phyloP scores from a whole-genome alignment of 2,888 invertebrate species.

The Drosophila emarginata region DNA sequence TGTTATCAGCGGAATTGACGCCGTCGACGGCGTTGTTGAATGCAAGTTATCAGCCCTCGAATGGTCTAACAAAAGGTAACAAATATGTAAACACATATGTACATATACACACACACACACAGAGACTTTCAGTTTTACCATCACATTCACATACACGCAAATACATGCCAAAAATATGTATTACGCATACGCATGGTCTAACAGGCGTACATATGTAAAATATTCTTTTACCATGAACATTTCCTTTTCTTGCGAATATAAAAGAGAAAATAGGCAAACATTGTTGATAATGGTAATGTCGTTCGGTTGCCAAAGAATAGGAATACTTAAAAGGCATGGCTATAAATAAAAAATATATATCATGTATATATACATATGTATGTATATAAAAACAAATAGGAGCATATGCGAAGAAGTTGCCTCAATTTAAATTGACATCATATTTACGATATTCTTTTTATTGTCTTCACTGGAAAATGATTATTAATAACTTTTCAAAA shows the following conservation, averaged over 20 bases:
- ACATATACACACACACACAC: background rate
- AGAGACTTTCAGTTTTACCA: background rate
- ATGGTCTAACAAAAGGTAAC: conserved; percentile 71
- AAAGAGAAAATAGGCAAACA: conserved; percentile 4
- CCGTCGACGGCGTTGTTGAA: conserved; percentile 79
- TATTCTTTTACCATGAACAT: conserved; percentile 2
- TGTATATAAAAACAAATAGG: background rate
- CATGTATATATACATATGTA: background rate
- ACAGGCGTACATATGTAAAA: conserved; percentile 19
- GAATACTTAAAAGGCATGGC: conserved; percentile 4
- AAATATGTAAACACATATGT: conserved; percentile 8
- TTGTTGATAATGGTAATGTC: conserved; percentile 20
- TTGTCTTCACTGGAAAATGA: background rate
- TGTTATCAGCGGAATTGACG: conserved; percentile 81
- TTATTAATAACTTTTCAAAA: background rate
- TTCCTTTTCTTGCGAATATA: background rate
- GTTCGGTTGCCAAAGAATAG: conserved; percentile 1
- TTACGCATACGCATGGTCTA: conserved; percentile 15
- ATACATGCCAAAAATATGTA: background rate
- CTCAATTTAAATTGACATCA: background rate
- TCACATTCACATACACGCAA: background rate
- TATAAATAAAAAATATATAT: conserved; percentile 4
- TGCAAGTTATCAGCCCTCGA: conserved; percentile 74
- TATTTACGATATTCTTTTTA: background rate
- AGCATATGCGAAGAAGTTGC: background rate